Evolutionary conservation across 2,113 vertebrate species (phyloP), one percentile per base, ranked within the genome.

Genomic region (Spermophilus dauricus): DNA sequence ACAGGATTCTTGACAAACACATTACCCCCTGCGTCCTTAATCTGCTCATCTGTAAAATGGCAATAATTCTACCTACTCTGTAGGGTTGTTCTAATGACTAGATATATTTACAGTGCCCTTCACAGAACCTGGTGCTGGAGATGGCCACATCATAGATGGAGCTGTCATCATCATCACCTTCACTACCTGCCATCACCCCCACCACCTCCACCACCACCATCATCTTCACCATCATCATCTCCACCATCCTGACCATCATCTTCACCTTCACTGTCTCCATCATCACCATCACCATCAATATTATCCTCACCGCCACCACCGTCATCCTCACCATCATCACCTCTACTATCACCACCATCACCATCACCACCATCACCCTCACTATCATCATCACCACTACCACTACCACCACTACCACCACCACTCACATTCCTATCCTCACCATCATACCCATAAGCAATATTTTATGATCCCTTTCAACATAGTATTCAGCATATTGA

Each of bases 21-120:
- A 22, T 51, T 48, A 76, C 11, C 51, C 5, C 18, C 48, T 14
- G 4, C 24, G n/a, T 20, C 51, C 61, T 87, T 65, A 70, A 34
- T 58, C 88, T 63, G 72, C 77, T 91, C 70, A 81, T 80, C 91
- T 86, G 26, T 39, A 82, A 76, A 93, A 78, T 63, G 67, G 58
- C 8, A 94, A 75, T 20, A 45, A 80, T 65, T 39, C 18, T 26
- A 77, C 5, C 65, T 88, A 45, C 17, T 86, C 86, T 10, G 70
- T 34, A 82, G 45, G 67, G 34, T 20, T 85, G 4, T 67, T 77
- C 51, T 58, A 53, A 94, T 22, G 34, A 73, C 17, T 37, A 73
- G 16, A 58, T 42, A 53, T 8, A n/a, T 13, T 86, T 65, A 65
- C 81, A 77, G 5, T 30, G 61, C 3, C 56, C 63, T 2, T 34